Conservation (phyloP, 2,797 vertebrate species). For the Uromys caudimaculatus region DNA sequence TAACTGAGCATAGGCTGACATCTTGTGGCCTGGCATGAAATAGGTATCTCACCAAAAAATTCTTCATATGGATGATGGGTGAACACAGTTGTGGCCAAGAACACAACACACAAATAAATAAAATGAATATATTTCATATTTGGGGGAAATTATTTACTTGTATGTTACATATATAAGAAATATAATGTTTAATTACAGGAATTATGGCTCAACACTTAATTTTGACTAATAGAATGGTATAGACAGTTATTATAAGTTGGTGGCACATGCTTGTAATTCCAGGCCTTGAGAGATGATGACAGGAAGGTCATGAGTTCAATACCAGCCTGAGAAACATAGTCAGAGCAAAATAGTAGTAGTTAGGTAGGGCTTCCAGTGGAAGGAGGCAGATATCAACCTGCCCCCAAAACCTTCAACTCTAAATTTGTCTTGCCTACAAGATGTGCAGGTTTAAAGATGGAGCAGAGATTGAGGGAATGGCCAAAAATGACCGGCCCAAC, state of each 20-base stretch:
- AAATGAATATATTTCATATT: neutral
- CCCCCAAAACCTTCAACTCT: no score
- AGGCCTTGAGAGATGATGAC: neutral
- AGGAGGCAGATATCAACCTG: no score
- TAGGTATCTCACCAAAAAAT: neutral
- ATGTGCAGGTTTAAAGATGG: no score
- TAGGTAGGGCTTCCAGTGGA: no score
- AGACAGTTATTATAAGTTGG: neutral
- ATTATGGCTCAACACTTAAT: neutral
- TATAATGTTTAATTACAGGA: neutral
- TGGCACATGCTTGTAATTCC: neutral
- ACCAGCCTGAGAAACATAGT: neutral
- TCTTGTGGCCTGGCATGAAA: slow-evolving; percentile 72
- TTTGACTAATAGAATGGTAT: neutral
- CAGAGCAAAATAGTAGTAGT: neutral
- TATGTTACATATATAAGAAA: slow-evolving; percentile 19
- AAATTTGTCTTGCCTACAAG: no score
- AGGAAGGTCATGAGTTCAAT: neutral
- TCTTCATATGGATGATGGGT: neutral
- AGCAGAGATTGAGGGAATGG: no score
- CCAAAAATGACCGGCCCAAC: no score
- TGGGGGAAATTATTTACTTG: neutral
- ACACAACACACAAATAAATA: neutral
- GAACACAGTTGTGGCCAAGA: neutral
- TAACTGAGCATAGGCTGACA: slow-evolving; percentile 69